Percentiles rank a stretch among this genome's conserved stretches.
Evolutionary conservation across 2,797 vertebrate species (phyloP).

Genomic region (Lagodon rhomboides): DNA sequence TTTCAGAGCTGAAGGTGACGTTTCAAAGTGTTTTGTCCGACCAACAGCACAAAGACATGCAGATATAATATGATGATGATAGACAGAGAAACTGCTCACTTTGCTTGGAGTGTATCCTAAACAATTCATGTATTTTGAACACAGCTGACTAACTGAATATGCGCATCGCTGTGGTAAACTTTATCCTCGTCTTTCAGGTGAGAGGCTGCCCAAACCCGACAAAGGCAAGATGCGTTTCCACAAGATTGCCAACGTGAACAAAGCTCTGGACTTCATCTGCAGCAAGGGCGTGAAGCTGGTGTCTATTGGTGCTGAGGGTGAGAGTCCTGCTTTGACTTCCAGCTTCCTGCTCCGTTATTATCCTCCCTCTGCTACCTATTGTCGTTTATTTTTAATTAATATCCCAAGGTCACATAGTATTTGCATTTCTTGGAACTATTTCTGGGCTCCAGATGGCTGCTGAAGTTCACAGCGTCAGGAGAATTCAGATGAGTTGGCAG

Average conservation of each 20-base stretch:
- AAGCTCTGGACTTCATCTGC: slow-evolving; percentile 93
- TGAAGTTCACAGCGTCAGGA: slow-evolving; percentile 12
- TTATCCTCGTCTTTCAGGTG: slow-evolving; percentile 78
- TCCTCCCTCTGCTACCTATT: not conserved
- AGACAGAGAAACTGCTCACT: too few species aligned
- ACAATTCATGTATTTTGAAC: too few species aligned
- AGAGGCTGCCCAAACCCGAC: slow-evolving; percentile 93
- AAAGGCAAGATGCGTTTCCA: slow-evolving; percentile 97
- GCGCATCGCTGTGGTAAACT: not conserved
- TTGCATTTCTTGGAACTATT: slow-evolving; percentile 26
- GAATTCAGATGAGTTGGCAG: slow-evolving; percentile 32
- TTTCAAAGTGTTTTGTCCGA: not conserved
- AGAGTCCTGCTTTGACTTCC: slow-evolving; percentile 28
- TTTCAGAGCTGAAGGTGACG: too few species aligned
- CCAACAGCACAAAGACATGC: too few species aligned
- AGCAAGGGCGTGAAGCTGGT: slow-evolving; percentile 95
- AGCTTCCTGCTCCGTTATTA: not conserved
- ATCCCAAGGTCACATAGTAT: slow-evolving; percentile 26
- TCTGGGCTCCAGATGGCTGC: slow-evolving; percentile 35
- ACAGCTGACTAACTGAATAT: not conserved
- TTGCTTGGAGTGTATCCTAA: too few species aligned
- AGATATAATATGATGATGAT: too few species aligned
- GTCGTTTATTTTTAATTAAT: slow-evolving; percentile 6
- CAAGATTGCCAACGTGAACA: slow-evolving; percentile 95
- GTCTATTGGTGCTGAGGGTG: slow-evolving; percentile 94